Evolutionary conservation across 2,888 invertebrate species (phyloP).

Genomic region (Hylaea fasciaria): DNA sequence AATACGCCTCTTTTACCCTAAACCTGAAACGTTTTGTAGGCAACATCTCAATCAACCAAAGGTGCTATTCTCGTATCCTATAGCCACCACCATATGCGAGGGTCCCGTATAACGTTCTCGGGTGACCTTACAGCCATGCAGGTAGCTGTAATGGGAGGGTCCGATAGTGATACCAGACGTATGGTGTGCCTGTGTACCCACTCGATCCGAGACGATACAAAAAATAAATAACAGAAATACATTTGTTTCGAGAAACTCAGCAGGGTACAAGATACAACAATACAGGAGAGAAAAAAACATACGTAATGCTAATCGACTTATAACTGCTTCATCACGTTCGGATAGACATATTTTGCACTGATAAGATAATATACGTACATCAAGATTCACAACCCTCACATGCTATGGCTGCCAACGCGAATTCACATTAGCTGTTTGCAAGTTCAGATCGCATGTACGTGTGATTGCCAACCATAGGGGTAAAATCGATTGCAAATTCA

Average conservation of each 20-base stretch:
- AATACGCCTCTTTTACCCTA: too few relatives aligned
- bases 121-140: slow-evolving; percentile 17
- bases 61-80: slow-evolving; percentile 9
- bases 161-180: slow-evolving; percentile 13
- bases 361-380: not conserved
- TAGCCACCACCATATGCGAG: slow-evolving; percentile 12
- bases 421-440: too few relatives aligned
- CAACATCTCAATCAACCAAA: slow-evolving; percentile 17
- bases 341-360: too few relatives aligned
- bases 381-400: too few relatives aligned
- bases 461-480: too few relatives aligned
- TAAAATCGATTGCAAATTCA: too few relatives aligned
- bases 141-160: slow-evolving; percentile 18
- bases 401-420: too few relatives aligned
- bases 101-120: slow-evolving; percentile 15
- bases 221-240: too few relatives aligned
- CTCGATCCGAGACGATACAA: slow-evolving; percentile 6
- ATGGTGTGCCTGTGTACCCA: not conserved
- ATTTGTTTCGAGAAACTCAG: too few relatives aligned
- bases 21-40: not conserved
- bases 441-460: too few relatives aligned
- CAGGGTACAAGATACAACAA: not conserved
- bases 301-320: not conserved
- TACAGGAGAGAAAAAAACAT: not conserved
- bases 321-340: too few relatives aligned